Base-by-base conservation (phyloP, 1,140 invertebrate genomes). In the Ooceraea biroi region DNA sequence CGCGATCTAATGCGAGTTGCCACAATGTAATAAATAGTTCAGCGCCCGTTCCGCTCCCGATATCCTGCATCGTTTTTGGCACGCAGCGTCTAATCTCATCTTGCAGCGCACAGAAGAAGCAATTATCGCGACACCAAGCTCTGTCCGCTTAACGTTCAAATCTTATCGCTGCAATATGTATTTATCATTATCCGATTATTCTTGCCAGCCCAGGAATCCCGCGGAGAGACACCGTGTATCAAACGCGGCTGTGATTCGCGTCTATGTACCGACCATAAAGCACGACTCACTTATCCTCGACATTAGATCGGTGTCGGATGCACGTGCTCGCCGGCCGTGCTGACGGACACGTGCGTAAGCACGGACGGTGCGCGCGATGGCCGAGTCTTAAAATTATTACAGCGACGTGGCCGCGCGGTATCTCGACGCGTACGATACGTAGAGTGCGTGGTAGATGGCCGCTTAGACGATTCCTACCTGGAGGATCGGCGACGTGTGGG, bases 401-500 rank as follows among this genome's bases (percentile, higher is more conserved):
- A 36, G 72, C 68, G 78, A 82, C 82, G 57, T 25, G 78, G 36
- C 36, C 69, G 44, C 85, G 66, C 80, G 85, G 55, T 84, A 87
- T 88, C 86, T 78, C 80, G 82, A 68, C 82, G 52, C 36, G 73
- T 82, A 88, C 72, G 85, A 86, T 58, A 87, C 86, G 85, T 72
- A 83, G 72, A 72, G 66, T 66, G 65, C 69, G 57, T 41, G 65
- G 80, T 72, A 73, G n/a, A 73, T 86, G 58, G 71, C 41, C 25
- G 78, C 71, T 76, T 52, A 85, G 48, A 84, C 66, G 77, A 71
- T 66, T 41, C 60, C 25, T 82, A 50, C 14, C 66, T 25, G 22
- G 50, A 68, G 46, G 3, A 52, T 52, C 52, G 46, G 44, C 44
- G 3, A 19, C 61, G 82, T 88, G 85, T 88, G 69, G 74, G 86